These are phyloP conservation scores for Apis florea DNA, from an alignment of 1,140 invertebrate species.

Conservation along the genomic window DNA sequence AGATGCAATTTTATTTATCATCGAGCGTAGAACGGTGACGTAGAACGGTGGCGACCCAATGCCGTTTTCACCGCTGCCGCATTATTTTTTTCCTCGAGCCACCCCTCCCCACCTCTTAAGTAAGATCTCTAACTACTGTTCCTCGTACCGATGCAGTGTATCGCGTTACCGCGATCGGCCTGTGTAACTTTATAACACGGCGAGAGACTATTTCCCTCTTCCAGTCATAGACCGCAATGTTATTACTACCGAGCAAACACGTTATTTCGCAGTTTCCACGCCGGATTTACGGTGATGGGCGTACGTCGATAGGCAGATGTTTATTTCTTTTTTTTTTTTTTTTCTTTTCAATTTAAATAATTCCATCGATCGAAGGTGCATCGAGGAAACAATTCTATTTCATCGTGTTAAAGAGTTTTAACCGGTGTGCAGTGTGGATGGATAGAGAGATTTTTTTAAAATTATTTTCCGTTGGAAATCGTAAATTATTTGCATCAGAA, in stretches of 20 bases:
- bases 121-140: conserved; percentile 43
- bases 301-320: no score
- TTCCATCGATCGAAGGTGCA: no score
- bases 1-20: conserved; percentile 21
- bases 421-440: no score
- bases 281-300: background rate
- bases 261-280: conserved; percentile 30
- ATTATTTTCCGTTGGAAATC: conserved; percentile 6
- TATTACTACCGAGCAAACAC: conserved; percentile 43
- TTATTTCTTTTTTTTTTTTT: no score
- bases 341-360: no score
- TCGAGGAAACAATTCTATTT: no score
- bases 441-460: no score
- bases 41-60: conserved; percentile 14
- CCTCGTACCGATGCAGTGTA: conserved; percentile 30
- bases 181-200: conserved; percentile 40
- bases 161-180: conserved; percentile 44
- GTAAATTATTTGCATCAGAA: no score
- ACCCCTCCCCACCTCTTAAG: background rate
- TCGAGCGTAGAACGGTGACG: no score
- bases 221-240: conserved; percentile 39
- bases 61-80: conserved; percentile 34
- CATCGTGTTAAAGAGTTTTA: no score
- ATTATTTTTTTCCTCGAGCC: background rate
- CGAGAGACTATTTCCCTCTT: conserved; percentile 37